Evolutionary conservation across 2,888 invertebrate species (phyloP).

Genomic region (Allophyes oxyacanthae): DNA sequence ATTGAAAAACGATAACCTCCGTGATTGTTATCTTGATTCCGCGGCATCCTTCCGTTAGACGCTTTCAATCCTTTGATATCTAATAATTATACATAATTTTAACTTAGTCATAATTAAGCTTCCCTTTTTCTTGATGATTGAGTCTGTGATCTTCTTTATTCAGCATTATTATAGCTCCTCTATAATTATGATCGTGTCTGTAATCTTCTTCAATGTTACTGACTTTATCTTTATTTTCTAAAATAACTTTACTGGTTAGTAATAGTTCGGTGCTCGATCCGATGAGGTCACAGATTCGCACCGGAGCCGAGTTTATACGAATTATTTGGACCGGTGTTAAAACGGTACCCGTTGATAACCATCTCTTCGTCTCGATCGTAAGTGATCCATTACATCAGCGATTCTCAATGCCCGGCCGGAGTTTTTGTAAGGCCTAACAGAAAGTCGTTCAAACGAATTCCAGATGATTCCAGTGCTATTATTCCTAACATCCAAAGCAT

Average conservation of each 20-base stretch:
- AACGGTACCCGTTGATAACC: slow-evolving; percentile 42
- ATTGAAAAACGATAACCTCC: no score
- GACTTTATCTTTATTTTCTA: not conserved
- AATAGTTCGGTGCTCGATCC: slow-evolving; percentile 19
- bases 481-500: no score
- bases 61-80: no score
- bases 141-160: no score
- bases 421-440: not conserved
- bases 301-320: slow-evolving; percentile 23
- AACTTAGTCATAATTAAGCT: not conserved
- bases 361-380: slow-evolving; percentile 31
- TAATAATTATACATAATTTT: not conserved
- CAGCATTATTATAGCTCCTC: no score
- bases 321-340: slow-evolving; percentile 15
- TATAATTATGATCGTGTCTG: no score
- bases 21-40: no score
- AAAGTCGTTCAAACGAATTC: not conserved
- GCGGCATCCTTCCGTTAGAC: no score
- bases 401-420: not conserved
- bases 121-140: not conserved
- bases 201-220: not conserved
- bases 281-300: slow-evolving; percentile 42
- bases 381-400: slow-evolving; percentile 16
- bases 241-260: slow-evolving; percentile 1
- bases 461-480: no score